Evolutionary conservation across 2,888 invertebrate genomes (phyloP), one percentile per base, ranked within the genome.

Genomic region (Oligia fasciuncula): DNA sequence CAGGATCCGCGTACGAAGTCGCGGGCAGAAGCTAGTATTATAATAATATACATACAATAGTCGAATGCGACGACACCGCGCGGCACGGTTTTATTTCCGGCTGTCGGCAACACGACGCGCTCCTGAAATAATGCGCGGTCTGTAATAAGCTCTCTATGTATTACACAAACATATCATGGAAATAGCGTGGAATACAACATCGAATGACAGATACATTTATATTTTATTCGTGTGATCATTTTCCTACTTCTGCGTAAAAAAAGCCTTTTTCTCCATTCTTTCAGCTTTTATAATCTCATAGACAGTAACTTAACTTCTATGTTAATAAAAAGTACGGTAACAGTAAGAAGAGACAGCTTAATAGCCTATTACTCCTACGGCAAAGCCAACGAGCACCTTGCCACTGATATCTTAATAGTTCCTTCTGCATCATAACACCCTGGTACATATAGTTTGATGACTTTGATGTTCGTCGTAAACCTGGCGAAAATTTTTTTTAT

Each of bases 401-500:
- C 51, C 43, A 73, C 54, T 74, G 85, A 85, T 85, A 85, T 85
- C 85, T 83, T 77, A 85, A 85, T 77, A 85, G 83, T 77, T 85
- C 63, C 70, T 87, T 83, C 73, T 79, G 77, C 81, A 68, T 85
- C 88, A 86, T 89, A 84, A 78, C 79, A 65, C 87, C 86, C 87
- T 88, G 71, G 85, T 85, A 88, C 85, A 80, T 87, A 85, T 81
- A 88, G 84, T 87, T 88, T 89, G 84, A 89, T 89, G 86, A 88
- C 83, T 87, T 88, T 89, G 84, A 89, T 89, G 86, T 74, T 67
- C 80, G 81, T 84, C 88, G 73, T 89, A 89, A 89, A 89, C 80
- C 85, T 85, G 82, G 67, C 75, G 78, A 86, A 87, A 87, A 76
- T 49, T 87, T 89, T 86, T 85, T 89, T 87, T 88, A 81, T 87